Base-by-base conservation (phyloP, 2,888 invertebrate species). In the Ceriagrion tenellum region DNA sequence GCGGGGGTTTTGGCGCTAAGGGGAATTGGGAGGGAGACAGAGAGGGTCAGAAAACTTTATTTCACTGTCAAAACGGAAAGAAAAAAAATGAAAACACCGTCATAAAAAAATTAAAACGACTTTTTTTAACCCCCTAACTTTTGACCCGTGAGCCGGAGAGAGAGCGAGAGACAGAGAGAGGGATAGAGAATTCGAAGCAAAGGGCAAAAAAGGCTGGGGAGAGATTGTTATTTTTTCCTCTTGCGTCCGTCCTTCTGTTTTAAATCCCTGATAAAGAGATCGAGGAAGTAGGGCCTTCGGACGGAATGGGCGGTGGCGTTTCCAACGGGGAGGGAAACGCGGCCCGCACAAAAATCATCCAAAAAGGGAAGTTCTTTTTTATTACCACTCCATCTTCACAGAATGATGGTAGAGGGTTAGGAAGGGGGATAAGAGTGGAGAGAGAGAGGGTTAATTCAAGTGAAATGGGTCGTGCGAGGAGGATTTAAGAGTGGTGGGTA, bases 231-330 rank as follows among this genome's bases (percentile, higher is more conserved):
- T 35, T 81, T 81, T 81, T 81, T 81, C 81, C 35, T 18, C 35
- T 18, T n/a, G 35, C 47, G 47, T 47, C n/a, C 81, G 81, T 81
- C 81, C 30, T 10, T 35, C 81, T 81, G 81, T 81, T 81, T 35
- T 81, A 81, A 81, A 81, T 81, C 81, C 81, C 30, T 81, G 81
- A 81, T 81, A 81, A 81, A 81, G 81, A 81, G 81, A 81, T 81
- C 81, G 81, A 35, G 81, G 81, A 35, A 13, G 23, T 0, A 81
- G 81, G 35, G 18, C 59, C 59, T 20, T 30, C 18, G 30, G 81
- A 69, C 35, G 26, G 81, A 30, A 35, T 26, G 81, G 81, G 81
- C 18, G 35, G 81, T 69, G 35, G 81, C 35, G 35, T 35, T 69
- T 26, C 81, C 35, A 35, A 81, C 1, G 81, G 69, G 20, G n/a